Percentiles rank a stretch among this genome's conserved stretches.
These are phyloP conservation scores for Lagocephalus sceleratus DNA, from an alignment of 2,797 vertebrate genomes.

Conservation along the genomic window DNA sequence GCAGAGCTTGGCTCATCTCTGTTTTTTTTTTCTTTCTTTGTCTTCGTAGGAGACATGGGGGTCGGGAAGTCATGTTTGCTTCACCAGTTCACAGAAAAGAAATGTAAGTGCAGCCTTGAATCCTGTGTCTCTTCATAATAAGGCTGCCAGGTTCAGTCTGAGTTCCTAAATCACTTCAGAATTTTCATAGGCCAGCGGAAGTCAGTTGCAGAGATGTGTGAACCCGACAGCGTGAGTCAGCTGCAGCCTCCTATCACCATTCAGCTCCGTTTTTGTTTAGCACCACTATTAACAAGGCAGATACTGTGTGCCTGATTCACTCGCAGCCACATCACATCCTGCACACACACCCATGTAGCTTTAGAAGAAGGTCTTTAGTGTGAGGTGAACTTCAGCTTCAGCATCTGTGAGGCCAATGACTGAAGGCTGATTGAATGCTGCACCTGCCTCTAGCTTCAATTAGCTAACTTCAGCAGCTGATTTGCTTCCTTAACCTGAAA, in stretches of 20 bases:
- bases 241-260: constrained; percentile 66
- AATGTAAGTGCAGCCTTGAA: constrained; percentile 86
- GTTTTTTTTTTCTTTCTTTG: constrained; percentile 7
- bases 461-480: background rate
- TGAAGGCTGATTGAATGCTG: constrained; percentile 23
- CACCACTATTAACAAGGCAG: constrained; percentile 66
- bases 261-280: constrained; percentile 54
- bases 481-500: background rate
- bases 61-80: constrained; percentile 99
- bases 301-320: constrained; percentile 60
- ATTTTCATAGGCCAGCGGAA: constrained; percentile 49
- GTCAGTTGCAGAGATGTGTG: constrained; percentile 43
- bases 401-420: constrained; percentile 6
- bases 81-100: constrained; percentile 99
- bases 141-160: constrained; percentile 53
- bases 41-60: constrained; percentile 91
- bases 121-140: constrained; percentile 10
- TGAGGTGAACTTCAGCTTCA: constrained; percentile 8
- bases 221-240: constrained; percentile 58
- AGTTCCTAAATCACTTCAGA: constrained; percentile 45
- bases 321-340: constrained; percentile 46
- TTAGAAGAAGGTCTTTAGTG: constrained; percentile 34
- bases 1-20: background rate
- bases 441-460: constrained; percentile 33
- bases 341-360: constrained; percentile 13